A percentile compares a stretch with the other conserved stretches of the same genome.
These are phyloP conservation scores for Nomada lathburiana DNA, from an alignment of 2,888 invertebrate species.

Conservation along the genomic window DNA sequence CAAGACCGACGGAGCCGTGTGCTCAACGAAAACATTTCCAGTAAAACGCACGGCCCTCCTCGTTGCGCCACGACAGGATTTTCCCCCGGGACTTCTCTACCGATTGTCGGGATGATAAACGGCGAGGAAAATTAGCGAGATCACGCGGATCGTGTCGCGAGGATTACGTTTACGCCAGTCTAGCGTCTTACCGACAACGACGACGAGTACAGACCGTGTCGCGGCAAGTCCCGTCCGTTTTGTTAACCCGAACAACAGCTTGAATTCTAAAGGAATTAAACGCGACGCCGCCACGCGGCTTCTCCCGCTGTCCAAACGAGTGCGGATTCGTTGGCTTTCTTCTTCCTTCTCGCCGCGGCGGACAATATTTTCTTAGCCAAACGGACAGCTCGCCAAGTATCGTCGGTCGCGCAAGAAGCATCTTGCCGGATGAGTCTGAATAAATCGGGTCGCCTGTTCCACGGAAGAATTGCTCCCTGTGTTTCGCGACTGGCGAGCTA, in stretches of 20 bases:
- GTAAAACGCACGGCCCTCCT: not conserved
- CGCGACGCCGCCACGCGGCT: not conserved
- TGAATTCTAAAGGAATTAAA: conserved; percentile 52
- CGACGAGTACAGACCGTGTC: not conserved
- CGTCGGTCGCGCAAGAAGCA: conserved; percentile 57
- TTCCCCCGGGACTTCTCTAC: conserved; percentile 12
- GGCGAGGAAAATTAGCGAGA: conserved; percentile 41
- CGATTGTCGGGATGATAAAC: conserved; percentile 51
- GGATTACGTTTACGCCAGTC: conserved; percentile 17
- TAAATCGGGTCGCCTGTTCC: conserved; percentile 62
- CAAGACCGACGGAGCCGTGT: not conserved
- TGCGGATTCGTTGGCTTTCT: conserved; percentile 48
- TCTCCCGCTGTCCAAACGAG: not conserved
- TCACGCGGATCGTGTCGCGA: conserved; percentile 22
- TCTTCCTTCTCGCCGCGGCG: conserved; percentile 1
- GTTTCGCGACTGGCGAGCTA: conserved; percentile 43
- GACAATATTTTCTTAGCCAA: conserved; percentile 47
- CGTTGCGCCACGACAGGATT: not conserved
- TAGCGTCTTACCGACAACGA: not conserved
- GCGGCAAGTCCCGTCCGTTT: conserved; percentile 35
- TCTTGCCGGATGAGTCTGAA: conserved; percentile 53
- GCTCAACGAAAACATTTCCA: conserved; percentile 13
- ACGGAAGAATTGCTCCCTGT: conserved; percentile 58
- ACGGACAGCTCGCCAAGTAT: conserved; percentile 24
- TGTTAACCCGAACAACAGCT: conserved; percentile 30